Evolutionary conservation across 2,888 invertebrate genomes (phyloP).

Genomic region (Tinea semifulvella): DNA sequence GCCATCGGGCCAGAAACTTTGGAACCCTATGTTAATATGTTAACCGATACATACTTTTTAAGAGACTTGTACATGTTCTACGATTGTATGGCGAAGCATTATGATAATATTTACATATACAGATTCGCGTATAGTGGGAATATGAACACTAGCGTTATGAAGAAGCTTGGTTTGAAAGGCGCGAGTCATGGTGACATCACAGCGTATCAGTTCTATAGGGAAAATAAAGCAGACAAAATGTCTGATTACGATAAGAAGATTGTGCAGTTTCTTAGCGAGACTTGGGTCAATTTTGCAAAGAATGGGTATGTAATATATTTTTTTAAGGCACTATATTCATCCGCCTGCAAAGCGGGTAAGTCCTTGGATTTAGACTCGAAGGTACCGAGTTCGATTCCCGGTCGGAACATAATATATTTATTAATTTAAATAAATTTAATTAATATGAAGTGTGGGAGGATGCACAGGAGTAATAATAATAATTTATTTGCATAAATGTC

Average conservation of each 20-base stretch:
- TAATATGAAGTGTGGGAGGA: too few species aligned
- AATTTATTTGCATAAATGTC: too few species aligned
- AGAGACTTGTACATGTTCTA: slow-evolving; percentile 32
- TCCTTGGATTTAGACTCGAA: too few species aligned
- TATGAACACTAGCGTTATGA: slow-evolving; percentile 41
- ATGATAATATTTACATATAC: slow-evolving; percentile 30
- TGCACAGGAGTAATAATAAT: too few species aligned
- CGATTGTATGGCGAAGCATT: slow-evolving; percentile 29
- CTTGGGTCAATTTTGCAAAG: slow-evolving; percentile 44
- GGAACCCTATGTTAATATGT: slow-evolving; percentile 31
- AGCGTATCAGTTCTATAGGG: slow-evolving; percentile 45
- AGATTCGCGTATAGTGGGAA: slow-evolving; percentile 41
- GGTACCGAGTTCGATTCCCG: too few species aligned
- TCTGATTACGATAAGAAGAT: slow-evolving; percentile 31
- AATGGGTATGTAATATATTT: slow-evolving; percentile 35
- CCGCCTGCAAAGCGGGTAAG: background rate
- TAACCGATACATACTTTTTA: slow-evolving; percentile 38
- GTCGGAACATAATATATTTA: too few species aligned
- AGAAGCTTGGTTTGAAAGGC: slow-evolving; percentile 35
- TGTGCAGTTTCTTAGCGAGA: slow-evolving; percentile 34
- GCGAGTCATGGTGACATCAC: slow-evolving; percentile 47
- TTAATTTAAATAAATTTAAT: too few species aligned
- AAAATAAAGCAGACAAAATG: slow-evolving; percentile 32
- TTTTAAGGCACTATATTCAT: background rate
- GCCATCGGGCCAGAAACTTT: slow-evolving; percentile 24